phyloP scores from a whole-genome alignment of 2,113 vertebrate species.

The Planiliza haematocheilus region DNA sequence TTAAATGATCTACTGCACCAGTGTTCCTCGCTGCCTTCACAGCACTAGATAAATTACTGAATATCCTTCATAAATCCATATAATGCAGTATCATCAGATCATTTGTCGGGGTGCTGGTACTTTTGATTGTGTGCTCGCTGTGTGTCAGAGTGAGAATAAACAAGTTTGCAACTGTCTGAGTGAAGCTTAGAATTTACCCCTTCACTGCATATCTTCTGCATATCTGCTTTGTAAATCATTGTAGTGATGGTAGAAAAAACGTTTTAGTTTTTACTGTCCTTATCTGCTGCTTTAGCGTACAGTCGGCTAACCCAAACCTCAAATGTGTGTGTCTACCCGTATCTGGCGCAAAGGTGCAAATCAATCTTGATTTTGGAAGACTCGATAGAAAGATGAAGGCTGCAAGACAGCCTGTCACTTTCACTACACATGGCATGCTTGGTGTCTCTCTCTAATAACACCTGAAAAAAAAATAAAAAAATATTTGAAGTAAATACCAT shows the following conservation, averaged over 20 bases:
- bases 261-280: neutral
- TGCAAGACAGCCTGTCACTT: conserved; percentile 26
- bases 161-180: conserved; percentile 19
- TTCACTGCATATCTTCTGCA: neutral
- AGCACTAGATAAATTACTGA: conserved; percentile 11
- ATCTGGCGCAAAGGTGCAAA: conserved; percentile 35
- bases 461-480: neutral
- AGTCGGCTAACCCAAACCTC: neutral
- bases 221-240: conserved; percentile 34
- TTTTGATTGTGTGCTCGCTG: conserved; percentile 19
- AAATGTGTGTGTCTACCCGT: neutral
- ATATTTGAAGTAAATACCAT: neutral
- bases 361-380: conserved; percentile 40
- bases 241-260: neutral
- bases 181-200: conserved; percentile 40
- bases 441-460: conserved; percentile 12
- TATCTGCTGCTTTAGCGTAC: conserved; percentile 2
- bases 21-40: neutral
- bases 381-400: conserved; percentile 16
- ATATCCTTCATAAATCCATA: conserved; percentile 1
- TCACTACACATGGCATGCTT: neutral
- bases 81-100: conserved; percentile 5
- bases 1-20: neutral
- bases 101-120: conserved; percentile 43
- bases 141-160: conserved; percentile 28